These are phyloP conservation scores for Perccottus glenii DNA, from an alignment of 2,113 vertebrate species.

Conservation along the genomic window DNA sequence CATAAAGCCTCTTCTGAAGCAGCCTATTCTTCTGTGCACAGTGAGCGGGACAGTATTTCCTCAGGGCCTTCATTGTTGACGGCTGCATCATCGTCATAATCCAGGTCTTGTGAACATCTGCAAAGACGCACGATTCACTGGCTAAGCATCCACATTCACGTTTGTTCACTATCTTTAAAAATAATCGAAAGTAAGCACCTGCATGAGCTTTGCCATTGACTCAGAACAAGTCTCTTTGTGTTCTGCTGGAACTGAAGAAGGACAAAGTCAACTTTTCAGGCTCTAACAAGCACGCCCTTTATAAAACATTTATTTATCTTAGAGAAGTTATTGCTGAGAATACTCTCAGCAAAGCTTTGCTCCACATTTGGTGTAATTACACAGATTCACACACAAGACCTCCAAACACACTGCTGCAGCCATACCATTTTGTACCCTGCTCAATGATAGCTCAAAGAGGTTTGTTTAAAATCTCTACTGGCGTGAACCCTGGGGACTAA, in stretches of 20 bases:
- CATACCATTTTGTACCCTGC: constrained; percentile 18
- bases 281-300: constrained; percentile 17
- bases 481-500: neutral
- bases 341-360: constrained; percentile 18
- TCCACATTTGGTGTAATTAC: constrained; percentile 32
- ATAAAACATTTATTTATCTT: constrained; percentile 21
- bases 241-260: constrained; percentile 17
- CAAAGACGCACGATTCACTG: neutral
- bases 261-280: constrained; percentile 12
- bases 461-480: constrained; percentile 2
- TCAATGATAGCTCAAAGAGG: constrained; percentile 20
- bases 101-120: constrained; percentile 50
- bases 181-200: constrained; percentile 47
- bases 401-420: constrained; percentile 22
- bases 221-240: constrained; percentile 37
- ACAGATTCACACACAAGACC: constrained; percentile 28
- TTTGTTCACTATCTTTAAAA: constrained; percentile 36
- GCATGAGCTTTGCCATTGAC: constrained; percentile 37
- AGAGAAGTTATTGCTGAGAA: constrained; percentile 17
- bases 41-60: constrained; percentile 46
- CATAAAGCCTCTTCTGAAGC: constrained; percentile 53
- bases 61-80: constrained; percentile 49
- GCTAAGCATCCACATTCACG: constrained; percentile 7
- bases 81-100: constrained; percentile 49
- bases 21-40: constrained; percentile 51